Conservation (phyloP, 2,888 invertebrate species). For the Agrochola litura region DNA sequence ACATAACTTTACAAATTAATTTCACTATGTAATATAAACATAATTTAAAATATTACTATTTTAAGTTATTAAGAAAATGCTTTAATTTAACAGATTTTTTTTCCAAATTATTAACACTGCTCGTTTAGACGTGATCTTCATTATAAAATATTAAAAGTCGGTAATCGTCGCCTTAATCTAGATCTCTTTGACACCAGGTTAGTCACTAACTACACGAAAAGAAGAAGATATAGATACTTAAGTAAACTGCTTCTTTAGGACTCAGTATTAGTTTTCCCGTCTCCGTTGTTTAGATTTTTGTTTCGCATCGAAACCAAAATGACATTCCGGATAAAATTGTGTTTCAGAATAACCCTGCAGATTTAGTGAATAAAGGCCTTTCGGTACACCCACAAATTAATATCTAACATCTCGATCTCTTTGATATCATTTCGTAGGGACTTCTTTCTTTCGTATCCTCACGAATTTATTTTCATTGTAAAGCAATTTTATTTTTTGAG, state of each 20-base stretch:
- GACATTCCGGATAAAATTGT: not conserved
- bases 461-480: slow-evolving; percentile 7
- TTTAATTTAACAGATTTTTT: too few species aligned
- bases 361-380: slow-evolving; percentile 24
- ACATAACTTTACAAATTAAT: too few species aligned
- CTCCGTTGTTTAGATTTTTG: too few species aligned
- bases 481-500: not conserved
- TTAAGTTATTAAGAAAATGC: too few species aligned
- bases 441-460: not conserved
- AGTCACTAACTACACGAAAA: too few species aligned
- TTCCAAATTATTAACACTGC: too few species aligned
- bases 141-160: too few species aligned
- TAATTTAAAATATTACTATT: too few species aligned
- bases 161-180: too few species aligned
- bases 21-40: too few species aligned
- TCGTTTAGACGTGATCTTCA: too few species aligned
- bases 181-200: too few species aligned
- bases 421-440: slow-evolving; percentile 2
- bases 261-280: not conserved
- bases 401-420: slow-evolving; percentile 31
- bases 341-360: slow-evolving; percentile 19
- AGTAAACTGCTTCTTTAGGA: not conserved
- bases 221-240: not conserved
- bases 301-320: not conserved
- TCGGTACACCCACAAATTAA: slow-evolving; percentile 20